Evolutionary conservation across 1,140 invertebrate species (phyloP).

Genomic region (Mercenaria mercenaria): DNA sequence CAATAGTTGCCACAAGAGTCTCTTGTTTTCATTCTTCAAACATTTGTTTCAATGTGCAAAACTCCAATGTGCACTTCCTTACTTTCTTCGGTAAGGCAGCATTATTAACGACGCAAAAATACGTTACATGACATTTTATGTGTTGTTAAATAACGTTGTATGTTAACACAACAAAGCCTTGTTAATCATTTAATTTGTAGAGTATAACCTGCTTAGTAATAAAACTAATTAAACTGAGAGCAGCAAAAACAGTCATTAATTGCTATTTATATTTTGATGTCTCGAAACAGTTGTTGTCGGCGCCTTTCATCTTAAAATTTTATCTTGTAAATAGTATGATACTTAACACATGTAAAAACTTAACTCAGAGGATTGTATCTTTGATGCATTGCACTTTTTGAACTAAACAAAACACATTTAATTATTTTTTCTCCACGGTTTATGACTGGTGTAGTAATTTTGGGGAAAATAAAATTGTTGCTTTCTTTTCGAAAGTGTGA

Average conservation of each 20-base stretch:
- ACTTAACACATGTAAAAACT: background rate
- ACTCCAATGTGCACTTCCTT: background rate
- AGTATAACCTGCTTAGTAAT: constrained; percentile 14
- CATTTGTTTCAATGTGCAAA: background rate
- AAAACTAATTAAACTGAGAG: background rate
- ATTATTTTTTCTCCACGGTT: background rate
- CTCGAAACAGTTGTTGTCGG: background rate
- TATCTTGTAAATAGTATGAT: background rate
- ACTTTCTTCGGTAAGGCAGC: background rate
- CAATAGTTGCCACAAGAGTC: too few relatives aligned
- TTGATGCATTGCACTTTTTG: background rate
- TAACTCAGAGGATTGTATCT: background rate
- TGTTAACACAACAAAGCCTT: constrained; percentile 3
- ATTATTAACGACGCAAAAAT: constrained; percentile 21
- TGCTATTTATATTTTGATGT: constrained; percentile 5
- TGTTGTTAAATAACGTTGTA: constrained; percentile 28
- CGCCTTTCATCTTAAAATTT: constrained; percentile 2
- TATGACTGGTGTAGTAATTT: too few relatives aligned
- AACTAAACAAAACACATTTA: background rate
- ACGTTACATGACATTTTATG: constrained; percentile 29
- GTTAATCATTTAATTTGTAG: background rate
- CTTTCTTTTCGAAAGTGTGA: too few relatives aligned
- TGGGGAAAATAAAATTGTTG: too few relatives aligned
- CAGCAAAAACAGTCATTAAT: constrained; percentile 1
- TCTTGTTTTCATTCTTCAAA: too few relatives aligned